Conservation (phyloP, 2,888 invertebrate species). For the Epistrophe eligans region DNA sequence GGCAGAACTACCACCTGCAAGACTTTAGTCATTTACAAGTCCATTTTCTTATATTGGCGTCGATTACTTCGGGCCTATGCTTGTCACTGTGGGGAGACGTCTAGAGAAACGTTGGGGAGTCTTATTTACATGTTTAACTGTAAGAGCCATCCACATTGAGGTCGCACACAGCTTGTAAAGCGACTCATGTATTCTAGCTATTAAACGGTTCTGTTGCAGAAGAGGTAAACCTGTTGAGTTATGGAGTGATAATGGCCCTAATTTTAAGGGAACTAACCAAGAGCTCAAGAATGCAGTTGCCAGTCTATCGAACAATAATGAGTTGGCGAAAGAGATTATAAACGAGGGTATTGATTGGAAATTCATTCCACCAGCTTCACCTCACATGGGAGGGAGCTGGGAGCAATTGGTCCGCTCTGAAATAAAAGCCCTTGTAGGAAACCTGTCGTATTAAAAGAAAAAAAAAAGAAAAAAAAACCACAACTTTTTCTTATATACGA, state of each 20-base stretch:
- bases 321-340: neutral
- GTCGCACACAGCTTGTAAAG: constrained; percentile 45
- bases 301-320: neutral
- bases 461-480: no score
- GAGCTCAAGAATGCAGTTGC: constrained; percentile 1
- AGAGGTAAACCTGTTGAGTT: constrained; percentile 37
- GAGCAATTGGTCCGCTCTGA: constrained; percentile 43
- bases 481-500: no score
- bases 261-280: constrained; percentile 55
- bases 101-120: constrained; percentile 48
- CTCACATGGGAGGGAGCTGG: constrained; percentile 58
- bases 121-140: constrained; percentile 57
- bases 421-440: constrained; percentile 55
- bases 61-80: constrained; percentile 67
- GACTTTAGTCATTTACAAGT: constrained; percentile 17
- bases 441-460: no score
- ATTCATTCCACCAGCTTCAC: constrained; percentile 38
- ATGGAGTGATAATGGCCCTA: constrained; percentile 60
- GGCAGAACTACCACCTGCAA: constrained; percentile 22
- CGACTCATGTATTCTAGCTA: constrained; percentile 56
- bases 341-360: constrained; percentile 1
- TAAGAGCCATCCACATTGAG: constrained; percentile 46
- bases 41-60: constrained; percentile 61
- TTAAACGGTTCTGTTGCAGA: no score
- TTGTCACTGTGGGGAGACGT: constrained; percentile 48